Evolutionary conservation across 1,140 invertebrate genomes (phyloP), one percentile per base, ranked within the genome.

Genomic region (Brachionus rotundiformis): DNA sequence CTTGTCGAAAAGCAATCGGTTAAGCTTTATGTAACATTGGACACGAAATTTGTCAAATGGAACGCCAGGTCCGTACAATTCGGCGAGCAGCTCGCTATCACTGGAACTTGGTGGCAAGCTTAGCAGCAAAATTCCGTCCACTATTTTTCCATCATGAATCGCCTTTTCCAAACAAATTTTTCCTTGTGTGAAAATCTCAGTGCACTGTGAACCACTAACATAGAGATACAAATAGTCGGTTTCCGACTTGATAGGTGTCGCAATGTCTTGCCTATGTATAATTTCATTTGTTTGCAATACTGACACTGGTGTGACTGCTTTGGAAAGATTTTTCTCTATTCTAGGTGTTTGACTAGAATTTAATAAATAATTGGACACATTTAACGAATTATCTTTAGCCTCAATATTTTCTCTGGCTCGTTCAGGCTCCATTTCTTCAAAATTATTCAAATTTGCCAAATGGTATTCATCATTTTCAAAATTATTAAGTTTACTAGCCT

Each of bases 171-270:
- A 59, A 39, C 31, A 13, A 36, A 79, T 79, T 79, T 63, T 54
- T 2, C 76, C 47, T n/a, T 63, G 44, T 19, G 47, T 63, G 41
- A 79, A 79, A 25, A 79, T 79, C 1, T 79, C 76, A 16, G 19
- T 79, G 29, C 31, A 79, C 31, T 54, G 29, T 27, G 7, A 25
- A 23, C 59, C 59, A 63, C 59, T 63, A 10, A 63, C 33, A 59
- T 79, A 79, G 8, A 59, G 59, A 36, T 79, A 79, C 47, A 79
- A 79, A 79, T 79, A 79, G 16, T 59, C 76, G 6, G 29, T 25
- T 29, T 59, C 27, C 2, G 29, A 13, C 29, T 63, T 63, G 10
- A 3, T 31, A 13, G 61, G 61, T 16, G 61, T 63, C 11, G 13
- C 23, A 11, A 63, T 33, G 29, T 63, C 61, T 33, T 29, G 25